Conservation (phyloP, 35 echinoderm and acorn worm genomes). For the Amphiura filiformis region DNA sequence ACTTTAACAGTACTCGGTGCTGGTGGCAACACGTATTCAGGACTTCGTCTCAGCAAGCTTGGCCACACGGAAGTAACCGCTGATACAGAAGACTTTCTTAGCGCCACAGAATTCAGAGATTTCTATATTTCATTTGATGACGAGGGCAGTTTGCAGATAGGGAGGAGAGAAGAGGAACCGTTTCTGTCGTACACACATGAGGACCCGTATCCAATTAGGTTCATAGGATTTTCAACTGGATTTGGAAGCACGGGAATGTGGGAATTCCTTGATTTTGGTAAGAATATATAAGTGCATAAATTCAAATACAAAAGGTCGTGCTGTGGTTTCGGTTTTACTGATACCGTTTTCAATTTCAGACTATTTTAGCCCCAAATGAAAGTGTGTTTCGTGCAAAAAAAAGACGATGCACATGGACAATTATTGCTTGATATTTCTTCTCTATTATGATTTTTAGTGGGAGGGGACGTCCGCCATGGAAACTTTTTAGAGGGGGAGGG, state of each 20-base stretch:
- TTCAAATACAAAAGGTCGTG: no score
- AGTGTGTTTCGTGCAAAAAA: no score
- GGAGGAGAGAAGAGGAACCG: background rate
- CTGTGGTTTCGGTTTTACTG: no score
- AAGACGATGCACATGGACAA: no score
- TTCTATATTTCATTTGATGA: background rate
- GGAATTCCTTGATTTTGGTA: constrained; percentile 4
- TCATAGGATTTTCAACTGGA: background rate
- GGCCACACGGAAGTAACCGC: background rate
- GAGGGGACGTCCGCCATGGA: no score
- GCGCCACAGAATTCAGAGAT: background rate
- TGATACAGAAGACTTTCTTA: background rate
- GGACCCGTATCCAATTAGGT: background rate
- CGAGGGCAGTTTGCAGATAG: background rate
- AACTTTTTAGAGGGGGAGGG: no score
- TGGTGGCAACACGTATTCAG: background rate
- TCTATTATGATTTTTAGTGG: no score
- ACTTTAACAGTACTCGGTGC: background rate
- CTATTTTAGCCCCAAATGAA: no score
- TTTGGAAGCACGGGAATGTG: background rate
- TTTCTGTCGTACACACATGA: background rate
- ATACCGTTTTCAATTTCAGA: no score
- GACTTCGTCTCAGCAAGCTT: background rate
- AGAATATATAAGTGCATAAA: no score
- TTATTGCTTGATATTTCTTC: no score